phyloP scores from a whole-genome alignment of 2,888 invertebrate species.

The Acanthosepion lycidas region DNA sequence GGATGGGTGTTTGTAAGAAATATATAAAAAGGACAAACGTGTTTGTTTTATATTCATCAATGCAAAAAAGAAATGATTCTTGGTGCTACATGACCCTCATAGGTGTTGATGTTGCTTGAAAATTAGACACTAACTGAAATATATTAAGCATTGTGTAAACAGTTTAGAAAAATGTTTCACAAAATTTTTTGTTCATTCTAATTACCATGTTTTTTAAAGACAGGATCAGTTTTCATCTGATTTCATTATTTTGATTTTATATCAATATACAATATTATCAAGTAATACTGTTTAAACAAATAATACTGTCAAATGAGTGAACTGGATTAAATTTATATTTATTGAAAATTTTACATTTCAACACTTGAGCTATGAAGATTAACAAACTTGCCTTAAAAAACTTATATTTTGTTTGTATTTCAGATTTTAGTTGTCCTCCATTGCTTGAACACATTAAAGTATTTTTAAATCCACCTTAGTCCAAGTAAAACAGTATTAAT shows the following conservation, averaged over 20 bases:
- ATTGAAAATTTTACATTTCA: neutral
- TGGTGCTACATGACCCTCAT: neutral
- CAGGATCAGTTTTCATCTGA: neutral
- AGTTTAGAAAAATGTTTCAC: neutral
- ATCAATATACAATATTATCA: neutral
- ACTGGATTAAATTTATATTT: neutral
- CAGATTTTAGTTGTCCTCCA: no score
- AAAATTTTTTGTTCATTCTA: neutral
- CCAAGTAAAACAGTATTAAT: no score
- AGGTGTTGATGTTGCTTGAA: slow-evolving; percentile 21
- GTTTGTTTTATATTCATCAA: neutral
- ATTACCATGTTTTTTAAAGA: neutral
- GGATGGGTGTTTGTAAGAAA: neutral
- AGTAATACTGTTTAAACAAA: neutral
- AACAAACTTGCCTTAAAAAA: no score
- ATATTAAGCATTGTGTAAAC: neutral
- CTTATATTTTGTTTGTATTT: no score
- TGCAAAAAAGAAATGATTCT: neutral
- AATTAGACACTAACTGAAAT: neutral
- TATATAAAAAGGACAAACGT: neutral
- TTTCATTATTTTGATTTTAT: neutral
- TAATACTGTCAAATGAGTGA: neutral
- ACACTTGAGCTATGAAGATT: no score
- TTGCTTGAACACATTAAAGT: no score
- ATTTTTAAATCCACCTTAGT: no score